Base-by-base conservation (phyloP, 2,888 invertebrate genomes). In the Polyploca ridens region DNA sequence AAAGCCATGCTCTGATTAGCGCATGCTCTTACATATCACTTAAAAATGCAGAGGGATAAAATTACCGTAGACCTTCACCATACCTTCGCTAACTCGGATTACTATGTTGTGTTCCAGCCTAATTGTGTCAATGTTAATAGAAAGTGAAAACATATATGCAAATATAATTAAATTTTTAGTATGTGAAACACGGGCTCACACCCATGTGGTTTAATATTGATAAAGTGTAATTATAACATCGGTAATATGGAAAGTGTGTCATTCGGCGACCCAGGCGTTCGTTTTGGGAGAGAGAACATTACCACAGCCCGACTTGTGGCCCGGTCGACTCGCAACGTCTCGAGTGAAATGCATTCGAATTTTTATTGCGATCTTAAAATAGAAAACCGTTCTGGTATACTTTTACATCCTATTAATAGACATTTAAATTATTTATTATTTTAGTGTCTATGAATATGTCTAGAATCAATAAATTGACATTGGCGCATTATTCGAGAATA, bases 171-270 rank as follows among this genome's bases (percentile, higher is more conserved):
- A 65, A 69, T 68, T 70, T 66, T 63, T 69, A 54, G 63, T 62
- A 58, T 62, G 63, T 66, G 64, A 63, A 70, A 68, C 72, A 66
- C 61, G 66, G 59, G 61, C 58, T 65, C 62, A 62, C 68, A 69
- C 72, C 66, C 76, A 76, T 76, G 78, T 76, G 72, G 76, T 73
- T 75, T 74, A 69, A 66, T 74, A 76, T 77, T 73, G 73, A 82
- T 82, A 76, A 75, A 75, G 73, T 76, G 73, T 81, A 85, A 87
- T 89, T 89, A 89, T 88, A 90, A 88, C 85, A 87, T 84, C 79
- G 72, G 77, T 72, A 71, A 73, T 76, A 71, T 66, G 75, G 83
- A 88, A 91, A 90, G 87, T 93, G 80, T 91, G 92, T 90, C 91
- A 93, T 82, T 76, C 77, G 84, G 82, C 79, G 82, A 86, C 78